These are phyloP conservation scores for Phalacrocorax carbo DNA, from an alignment of 2,113 vertebrate species.

Conservation along the genomic window DNA sequence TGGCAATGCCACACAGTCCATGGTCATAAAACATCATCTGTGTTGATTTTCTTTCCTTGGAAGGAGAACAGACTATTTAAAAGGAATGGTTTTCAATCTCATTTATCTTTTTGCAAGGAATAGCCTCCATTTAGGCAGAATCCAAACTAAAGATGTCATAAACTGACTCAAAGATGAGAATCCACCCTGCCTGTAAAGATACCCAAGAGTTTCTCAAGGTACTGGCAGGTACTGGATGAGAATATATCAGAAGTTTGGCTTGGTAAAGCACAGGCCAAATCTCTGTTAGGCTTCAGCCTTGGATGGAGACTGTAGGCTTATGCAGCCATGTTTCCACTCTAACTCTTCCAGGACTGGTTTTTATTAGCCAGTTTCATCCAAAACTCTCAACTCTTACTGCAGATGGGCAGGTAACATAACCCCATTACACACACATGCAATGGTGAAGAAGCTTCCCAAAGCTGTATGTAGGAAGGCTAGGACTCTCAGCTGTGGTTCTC, in stretches of 20 bases:
- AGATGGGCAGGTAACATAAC: not conserved
- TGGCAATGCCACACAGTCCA: not conserved
- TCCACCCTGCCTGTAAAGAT: not conserved
- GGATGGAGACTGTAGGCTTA: not conserved
- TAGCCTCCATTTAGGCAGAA: not conserved
- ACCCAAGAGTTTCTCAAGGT: not conserved
- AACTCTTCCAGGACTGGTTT: not conserved
- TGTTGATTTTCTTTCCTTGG: not conserved
- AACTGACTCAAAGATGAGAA: not conserved
- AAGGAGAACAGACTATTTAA: not conserved
- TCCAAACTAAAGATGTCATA: not conserved
- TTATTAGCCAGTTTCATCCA: not conserved
- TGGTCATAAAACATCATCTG: not conserved
- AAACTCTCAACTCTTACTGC: not conserved
- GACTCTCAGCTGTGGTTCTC: not conserved
- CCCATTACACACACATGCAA: not conserved
- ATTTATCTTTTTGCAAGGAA: not conserved
- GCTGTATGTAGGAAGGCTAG: not conserved
- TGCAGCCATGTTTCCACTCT: not conserved
- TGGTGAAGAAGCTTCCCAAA: not conserved
- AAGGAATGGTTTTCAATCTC: not conserved
- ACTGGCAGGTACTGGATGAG: not conserved
- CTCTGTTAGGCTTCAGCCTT: not conserved
- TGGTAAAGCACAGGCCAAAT: not conserved
- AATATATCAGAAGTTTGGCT: not conserved